Base-by-base conservation (phyloP, 1,140 invertebrate species). In the Cotesia vestalis region DNA sequence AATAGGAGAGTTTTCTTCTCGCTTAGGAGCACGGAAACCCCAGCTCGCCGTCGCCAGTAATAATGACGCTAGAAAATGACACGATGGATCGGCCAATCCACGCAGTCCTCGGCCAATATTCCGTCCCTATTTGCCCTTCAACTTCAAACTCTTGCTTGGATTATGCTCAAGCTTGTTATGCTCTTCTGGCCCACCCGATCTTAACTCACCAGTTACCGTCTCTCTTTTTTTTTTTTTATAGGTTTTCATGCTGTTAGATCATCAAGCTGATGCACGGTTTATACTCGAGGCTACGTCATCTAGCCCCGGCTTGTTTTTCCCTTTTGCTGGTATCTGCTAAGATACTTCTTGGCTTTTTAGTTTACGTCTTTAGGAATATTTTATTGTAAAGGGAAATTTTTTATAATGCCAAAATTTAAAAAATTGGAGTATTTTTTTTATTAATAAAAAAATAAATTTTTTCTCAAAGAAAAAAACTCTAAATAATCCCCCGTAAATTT, bases 71-170 rank as follows among this genome's bases (percentile, higher is more conserved):
- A 8, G 3, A 36, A 14, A 67, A 27, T 67, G 66, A 67, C 66
- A 67, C 46, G 51, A 55, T 55, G 20, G 66, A 55, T 67, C 66
- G 66, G 66, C 66, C 66, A 67, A 67, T 67, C 66, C 66, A 20
- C 40, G 66, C 27, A 6, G 14, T 20, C 14, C 63, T 66, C 14
- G 17, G 63, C 63, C 46, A 66, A 66, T 66, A 66, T 51, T 66
- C 63, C 63, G 63, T 66, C 63, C 63, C 63, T 66, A 20, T 55
- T 67, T 51, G 66, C 66, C 66, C 66, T 67, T 67, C 64, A 55
- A 51, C 34, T 20, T 17, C 66, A 17, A 27, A 46, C 40, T 46
- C 40, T 27, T 27, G 27, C 27, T 27, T 27, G 27, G 27, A 27
- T 27, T 27, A 27, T 27, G 27, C 27, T 27, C 27, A 27, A 27